phyloP scores from a whole-genome alignment of 1,140 invertebrate species.

The Thaumatotibia leucotreta region DNA sequence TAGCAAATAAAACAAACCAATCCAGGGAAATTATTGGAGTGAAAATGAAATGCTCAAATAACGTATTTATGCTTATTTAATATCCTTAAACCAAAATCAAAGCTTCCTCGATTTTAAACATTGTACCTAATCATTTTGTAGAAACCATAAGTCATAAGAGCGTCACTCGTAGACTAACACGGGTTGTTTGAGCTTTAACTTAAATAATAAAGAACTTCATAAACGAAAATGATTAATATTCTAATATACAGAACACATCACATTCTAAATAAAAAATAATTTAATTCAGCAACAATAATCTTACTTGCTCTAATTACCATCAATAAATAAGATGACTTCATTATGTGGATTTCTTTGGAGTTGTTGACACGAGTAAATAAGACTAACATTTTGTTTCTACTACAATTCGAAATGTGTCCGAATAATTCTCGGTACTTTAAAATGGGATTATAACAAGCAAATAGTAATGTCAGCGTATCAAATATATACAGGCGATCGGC shows the following conservation, averaged over 20 bases:
- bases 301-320: conserved; percentile 59
- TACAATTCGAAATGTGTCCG: background rate
- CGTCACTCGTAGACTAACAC: conserved; percentile 26
- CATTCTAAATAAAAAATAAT: conserved; percentile 65
- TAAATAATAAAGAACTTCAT: conserved; percentile 55
- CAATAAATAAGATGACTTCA: conserved; percentile 72
- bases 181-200: conserved; percentile 52
- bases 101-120: conserved; percentile 46
- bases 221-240: conserved; percentile 42
- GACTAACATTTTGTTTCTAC: background rate
- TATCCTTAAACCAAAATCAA: conserved; percentile 52
- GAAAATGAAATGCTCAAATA: conserved; percentile 31
- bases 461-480: background rate
- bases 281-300: conserved; percentile 64
- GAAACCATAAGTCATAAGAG: conserved; percentile 20
- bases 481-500: conserved; percentile 36
- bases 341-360: conserved; percentile 62
- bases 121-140: conserved; percentile 44
- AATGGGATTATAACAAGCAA: conserved; percentile 19
- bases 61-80: conserved; percentile 62
- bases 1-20: too few species aligned
- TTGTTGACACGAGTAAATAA: conserved; percentile 23
- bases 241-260: conserved; percentile 72
- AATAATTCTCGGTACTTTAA: conserved; percentile 19
- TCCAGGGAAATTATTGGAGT: background rate